Evolutionary conservation across 2,113 vertebrate genomes (phyloP), one percentile per base, ranked within the genome.

Genomic region (Diphyllodes magnificus): DNA sequence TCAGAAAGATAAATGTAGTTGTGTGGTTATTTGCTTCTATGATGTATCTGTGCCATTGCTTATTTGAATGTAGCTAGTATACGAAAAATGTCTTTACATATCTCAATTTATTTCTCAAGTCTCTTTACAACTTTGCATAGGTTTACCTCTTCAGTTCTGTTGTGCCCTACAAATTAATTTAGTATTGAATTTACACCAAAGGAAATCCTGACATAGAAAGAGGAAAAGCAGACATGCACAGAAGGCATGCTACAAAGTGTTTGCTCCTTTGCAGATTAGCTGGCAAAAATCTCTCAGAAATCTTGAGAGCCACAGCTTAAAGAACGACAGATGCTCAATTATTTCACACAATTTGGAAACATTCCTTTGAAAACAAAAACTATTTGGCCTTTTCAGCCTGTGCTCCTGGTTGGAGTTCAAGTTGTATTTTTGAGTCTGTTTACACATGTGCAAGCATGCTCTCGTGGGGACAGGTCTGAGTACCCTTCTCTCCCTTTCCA

Each of bases 241-340:
- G 87, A 94, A 90, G 82, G 84, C 73, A 28, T 56, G 50, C 39
- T 59, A 66, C 10, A 5, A 91, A 85, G 8, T 60, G 27, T 51
- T 82, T 82, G 61, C 57, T 85, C n/a, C 82, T 76, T 82, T 79
- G 53, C 50, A 85, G 73, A 82, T 79, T 61, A 90, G 22, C 30
- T 95, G 82, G 70, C 70, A 92, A 85, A 86, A 77, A 39, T 51
- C 16, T 65, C 39, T 51, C 59, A 15, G 44, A 69, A 91, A 73
- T 53, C 65, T 53, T 53, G 28, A 82, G 49, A 87, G 25, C 33
- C 20, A 25, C 16, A 76, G 15, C 24, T 87, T 88, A 44, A 81
- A 66, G 25, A 72, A 76, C 57, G 50, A 44, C 60, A 91, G 51
- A 30, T 69, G 35, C 25, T 76, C 37, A 24, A 72, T 68, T 87